Base-by-base conservation (phyloP, 1,140 invertebrate genomes). In the Listronotus bonariensis region DNA sequence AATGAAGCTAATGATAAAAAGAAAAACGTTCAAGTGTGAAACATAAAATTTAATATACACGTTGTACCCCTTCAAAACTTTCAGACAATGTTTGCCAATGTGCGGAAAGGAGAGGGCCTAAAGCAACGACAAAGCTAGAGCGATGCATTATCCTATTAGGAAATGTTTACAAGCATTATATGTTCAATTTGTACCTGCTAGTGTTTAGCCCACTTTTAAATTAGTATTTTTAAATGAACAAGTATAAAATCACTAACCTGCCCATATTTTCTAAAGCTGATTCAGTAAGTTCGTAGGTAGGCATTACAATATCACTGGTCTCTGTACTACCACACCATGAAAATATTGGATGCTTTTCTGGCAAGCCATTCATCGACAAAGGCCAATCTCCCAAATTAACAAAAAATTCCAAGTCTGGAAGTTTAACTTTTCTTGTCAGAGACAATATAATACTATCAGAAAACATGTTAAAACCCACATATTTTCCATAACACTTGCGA, bases 311-410 rank as follows among this genome's bases (percentile, higher is more conserved):
- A 80, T 99, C 96, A 71, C 84, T 80, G 5, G 89, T 88, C 66
- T 90, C 85, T 52, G 87, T 81, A 67, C 93, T 96, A 1, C 94
- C 94, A 82, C 96, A 98, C 96, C 96, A 99, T 36, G 95, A 97
- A 77, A 98, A 94, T 56, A 99, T 88, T n/a, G 96, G 95, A 68
- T 90, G 83, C 41, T 80, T 77, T 12, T 80, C 72, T 15, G 82
- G 79, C 68, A 17, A 67, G 74, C 69, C 34, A 18, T 84, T 83
- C 42, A 82, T 79, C 0, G 87, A 84, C 11, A 98, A 79, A 10
- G 96, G 96, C 95, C 95, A 98, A 80, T 99, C 96, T 14, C 96
- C 96, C 12, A 99, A 83, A 82, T 98, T 99, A 31, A 93, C 85
- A 70, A 97, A 89, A 71, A 99, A 88, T 79, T 98, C 95, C 59